These are phyloP conservation scores for Cnemophilus loriae DNA, from an alignment of 2,113 vertebrate species.

Conservation along the genomic window DNA sequence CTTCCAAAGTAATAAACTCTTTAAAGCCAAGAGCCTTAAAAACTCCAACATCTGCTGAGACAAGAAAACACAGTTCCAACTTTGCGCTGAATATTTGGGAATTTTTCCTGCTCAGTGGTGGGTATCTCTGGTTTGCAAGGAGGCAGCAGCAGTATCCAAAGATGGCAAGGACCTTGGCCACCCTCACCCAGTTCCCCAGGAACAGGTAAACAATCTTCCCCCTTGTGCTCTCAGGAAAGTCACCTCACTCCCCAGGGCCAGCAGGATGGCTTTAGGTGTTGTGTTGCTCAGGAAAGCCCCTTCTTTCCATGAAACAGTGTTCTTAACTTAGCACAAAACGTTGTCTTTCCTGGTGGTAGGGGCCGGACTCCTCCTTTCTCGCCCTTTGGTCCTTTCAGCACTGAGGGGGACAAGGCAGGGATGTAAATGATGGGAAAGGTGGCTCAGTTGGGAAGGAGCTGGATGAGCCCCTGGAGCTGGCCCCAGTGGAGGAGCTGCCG, in stretches of 20 bases:
- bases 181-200: not conserved
- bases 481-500: not conserved
- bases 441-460: not conserved
- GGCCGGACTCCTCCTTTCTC: not conserved
- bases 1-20: slow-evolving; percentile 20
- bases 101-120: fast-evolving
- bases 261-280: not conserved
- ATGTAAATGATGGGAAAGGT: not conserved
- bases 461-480: not conserved
- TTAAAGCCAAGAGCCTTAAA: slow-evolving; percentile 58
- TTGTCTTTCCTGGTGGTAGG: not conserved
- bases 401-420: not conserved
- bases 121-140: not conserved
- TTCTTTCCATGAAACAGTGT: not conserved
- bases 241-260: not conserved
- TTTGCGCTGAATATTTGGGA: not conserved
- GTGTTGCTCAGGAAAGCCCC: not conserved
- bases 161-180: not conserved
- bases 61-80: not conserved
- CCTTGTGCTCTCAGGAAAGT: not conserved
- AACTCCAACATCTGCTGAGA: not conserved
- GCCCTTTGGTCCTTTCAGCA: not conserved
- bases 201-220: not conserved
- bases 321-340: not conserved
- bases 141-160: not conserved